These are phyloP conservation scores for Arion vulgaris DNA, from an alignment of 1,140 invertebrate species.

Conservation along the genomic window DNA sequence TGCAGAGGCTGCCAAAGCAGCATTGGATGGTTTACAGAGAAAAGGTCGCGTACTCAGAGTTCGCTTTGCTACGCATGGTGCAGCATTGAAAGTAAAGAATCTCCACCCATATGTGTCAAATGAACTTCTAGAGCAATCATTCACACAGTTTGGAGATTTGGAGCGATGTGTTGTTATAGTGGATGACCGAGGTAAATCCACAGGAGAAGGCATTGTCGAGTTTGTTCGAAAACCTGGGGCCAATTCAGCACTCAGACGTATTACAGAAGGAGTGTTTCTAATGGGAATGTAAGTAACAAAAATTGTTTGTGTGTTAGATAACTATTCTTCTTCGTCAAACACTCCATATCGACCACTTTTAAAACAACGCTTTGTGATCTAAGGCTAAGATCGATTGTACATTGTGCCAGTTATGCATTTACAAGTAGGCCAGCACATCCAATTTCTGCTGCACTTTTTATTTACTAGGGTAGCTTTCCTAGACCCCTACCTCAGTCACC, in stretches of 20 bases:
- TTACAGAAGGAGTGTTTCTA: slow-evolving; percentile 94
- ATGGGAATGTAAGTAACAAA: slow-evolving; percentile 84
- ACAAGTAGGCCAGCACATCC: too few relatives aligned
- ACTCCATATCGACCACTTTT: too few relatives aligned
- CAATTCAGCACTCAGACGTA: slow-evolving; percentile 88
- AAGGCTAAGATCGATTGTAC: too few relatives aligned
- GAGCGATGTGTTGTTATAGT: slow-evolving; percentile 95
- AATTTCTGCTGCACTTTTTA: too few relatives aligned
- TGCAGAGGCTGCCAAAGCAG: slow-evolving; percentile 96
- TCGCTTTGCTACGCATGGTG: slow-evolving; percentile 94
- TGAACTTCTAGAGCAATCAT: slow-evolving; percentile 93
- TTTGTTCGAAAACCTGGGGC: slow-evolving; percentile 92
- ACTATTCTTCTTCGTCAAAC: too few relatives aligned
- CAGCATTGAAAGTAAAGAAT: slow-evolving; percentile 94
- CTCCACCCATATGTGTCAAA: slow-evolving; percentile 94
- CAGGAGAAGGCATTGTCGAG: slow-evolving; percentile 97
- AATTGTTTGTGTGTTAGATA: too few relatives aligned
- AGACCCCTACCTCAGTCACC: too few relatives aligned
- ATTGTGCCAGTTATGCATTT: too few relatives aligned
- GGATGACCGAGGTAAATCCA: slow-evolving; percentile 94
- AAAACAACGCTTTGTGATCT: too few relatives aligned
- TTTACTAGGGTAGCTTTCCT: too few relatives aligned
- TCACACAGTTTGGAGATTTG: slow-evolving; percentile 93
- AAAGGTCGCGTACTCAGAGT: slow-evolving; percentile 91
- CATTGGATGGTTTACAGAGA: slow-evolving; percentile 89